Conservation (phyloP, 2,797 vertebrate species). For the Myotis pilosus region DNA sequence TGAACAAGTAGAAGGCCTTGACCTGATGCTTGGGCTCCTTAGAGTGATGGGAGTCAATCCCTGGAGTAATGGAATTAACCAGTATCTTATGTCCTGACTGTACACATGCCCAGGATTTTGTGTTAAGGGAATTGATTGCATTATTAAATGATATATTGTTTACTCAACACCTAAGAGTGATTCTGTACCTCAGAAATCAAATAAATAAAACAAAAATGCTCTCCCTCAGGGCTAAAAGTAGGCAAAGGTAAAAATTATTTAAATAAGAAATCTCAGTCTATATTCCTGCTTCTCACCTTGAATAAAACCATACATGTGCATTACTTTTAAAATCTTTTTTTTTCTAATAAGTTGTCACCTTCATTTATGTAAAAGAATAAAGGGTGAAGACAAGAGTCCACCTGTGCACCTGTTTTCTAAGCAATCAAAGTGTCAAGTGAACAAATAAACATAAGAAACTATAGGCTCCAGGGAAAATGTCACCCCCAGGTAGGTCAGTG, state of each 20-base stretch:
- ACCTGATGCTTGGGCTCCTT: neutral
- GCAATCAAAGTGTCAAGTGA: neutral
- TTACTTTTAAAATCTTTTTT: neutral
- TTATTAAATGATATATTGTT: neutral
- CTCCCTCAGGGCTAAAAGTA: neutral
- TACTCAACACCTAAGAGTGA: neutral
- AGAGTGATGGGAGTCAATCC: neutral
- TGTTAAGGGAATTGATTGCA: neutral
- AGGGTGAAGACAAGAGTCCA: neutral
- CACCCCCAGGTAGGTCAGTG: neutral
- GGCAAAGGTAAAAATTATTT: neutral
- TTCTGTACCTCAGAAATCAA: neutral
- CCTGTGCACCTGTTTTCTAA: neutral
- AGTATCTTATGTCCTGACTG: neutral
- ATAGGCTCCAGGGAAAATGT: neutral
- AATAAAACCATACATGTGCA: neutral
- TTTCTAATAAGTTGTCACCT: neutral
- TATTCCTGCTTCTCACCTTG: neutral
- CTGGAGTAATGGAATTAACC: neutral
- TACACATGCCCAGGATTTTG: neutral
- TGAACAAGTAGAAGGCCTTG: neutral
- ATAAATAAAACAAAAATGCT: neutral
- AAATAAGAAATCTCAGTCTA: neutral
- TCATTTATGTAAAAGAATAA: neutral
- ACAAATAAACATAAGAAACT: neutral